These are phyloP conservation scores for Clivina fossor DNA, from an alignment of 2,888 invertebrate species.

Conservation along the genomic window DNA sequence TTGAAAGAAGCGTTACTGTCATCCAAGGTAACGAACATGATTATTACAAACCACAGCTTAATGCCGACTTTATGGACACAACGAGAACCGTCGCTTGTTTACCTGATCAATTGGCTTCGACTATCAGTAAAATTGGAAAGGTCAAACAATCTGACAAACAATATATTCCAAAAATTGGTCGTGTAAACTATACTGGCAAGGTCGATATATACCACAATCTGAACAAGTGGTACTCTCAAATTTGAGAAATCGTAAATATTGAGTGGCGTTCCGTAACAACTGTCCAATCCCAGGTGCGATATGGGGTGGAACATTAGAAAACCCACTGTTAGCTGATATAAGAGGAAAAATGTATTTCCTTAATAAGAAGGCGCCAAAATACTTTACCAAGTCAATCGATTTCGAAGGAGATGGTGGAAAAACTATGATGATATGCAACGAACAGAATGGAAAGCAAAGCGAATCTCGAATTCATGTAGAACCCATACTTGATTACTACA, in stretches of 20 bases:
- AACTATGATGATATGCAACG: too few relatives aligned
- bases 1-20: not conserved
- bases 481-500: too few relatives aligned
- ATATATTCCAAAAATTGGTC: slow-evolving; percentile 5
- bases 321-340: not conserved
- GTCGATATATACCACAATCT: not conserved
- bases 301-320: not conserved
- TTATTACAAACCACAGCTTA: not conserved
- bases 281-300: slow-evolving; percentile 3
- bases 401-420: too few relatives aligned
- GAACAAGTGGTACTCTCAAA: not conserved
- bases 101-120: not conserved
- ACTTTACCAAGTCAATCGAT: too few relatives aligned
- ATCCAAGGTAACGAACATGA: not conserved
- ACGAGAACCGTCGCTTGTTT: not conserved
- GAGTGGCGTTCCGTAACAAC: not conserved
- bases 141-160: not conserved
- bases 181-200: not conserved
- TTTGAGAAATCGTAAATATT: not conserved
- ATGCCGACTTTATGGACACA: not conserved
- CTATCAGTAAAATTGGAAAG: not conserved
- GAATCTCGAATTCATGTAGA: too few relatives aligned
- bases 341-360: too few relatives aligned
- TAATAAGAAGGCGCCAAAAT: too few relatives aligned
- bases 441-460: too few relatives aligned